Conservation (phyloP, 2,113 vertebrate genomes). For the Sphaerodactylus townsendi region DNA sequence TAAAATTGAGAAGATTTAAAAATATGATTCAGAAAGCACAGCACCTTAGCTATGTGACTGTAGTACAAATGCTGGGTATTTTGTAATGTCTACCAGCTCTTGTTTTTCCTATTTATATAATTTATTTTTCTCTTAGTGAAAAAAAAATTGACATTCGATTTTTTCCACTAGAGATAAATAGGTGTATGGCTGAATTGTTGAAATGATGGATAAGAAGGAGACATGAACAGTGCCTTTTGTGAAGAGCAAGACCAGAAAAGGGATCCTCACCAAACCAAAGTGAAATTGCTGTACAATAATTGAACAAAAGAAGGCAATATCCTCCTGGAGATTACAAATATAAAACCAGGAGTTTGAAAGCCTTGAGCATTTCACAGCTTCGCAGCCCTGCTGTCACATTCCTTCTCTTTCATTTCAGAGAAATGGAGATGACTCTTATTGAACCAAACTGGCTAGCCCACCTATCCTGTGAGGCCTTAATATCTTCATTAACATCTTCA, state of each 20-base stretch:
- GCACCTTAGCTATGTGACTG: no score
- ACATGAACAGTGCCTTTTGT: accelerated
- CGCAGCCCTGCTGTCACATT: neutral
- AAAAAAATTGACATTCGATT: neutral
- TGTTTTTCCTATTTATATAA: neutral
- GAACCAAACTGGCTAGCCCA: neutral
- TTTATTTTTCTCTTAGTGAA: neutral
- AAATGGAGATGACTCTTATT: constrained; percentile 7
- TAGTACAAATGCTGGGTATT: neutral
- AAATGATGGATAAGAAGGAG: neutral
- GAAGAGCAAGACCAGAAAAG: neutral
- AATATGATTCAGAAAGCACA: no score
- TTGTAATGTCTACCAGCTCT: neutral
- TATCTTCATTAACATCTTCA: neutral
- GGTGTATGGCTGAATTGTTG: neutral
- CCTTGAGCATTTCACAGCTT: neutral
- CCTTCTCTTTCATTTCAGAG: neutral
- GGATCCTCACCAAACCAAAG: neutral
- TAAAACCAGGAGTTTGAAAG: neutral
- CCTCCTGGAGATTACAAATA: neutral
- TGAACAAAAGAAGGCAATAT: neutral
- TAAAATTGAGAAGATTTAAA: no score
- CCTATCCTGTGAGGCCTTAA: neutral
- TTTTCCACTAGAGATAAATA: neutral
- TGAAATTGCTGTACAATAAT: constrained; percentile 12